These are phyloP conservation scores for Ctenicera cuprea DNA, from an alignment of 2,888 invertebrate species.

Conservation along the genomic window DNA sequence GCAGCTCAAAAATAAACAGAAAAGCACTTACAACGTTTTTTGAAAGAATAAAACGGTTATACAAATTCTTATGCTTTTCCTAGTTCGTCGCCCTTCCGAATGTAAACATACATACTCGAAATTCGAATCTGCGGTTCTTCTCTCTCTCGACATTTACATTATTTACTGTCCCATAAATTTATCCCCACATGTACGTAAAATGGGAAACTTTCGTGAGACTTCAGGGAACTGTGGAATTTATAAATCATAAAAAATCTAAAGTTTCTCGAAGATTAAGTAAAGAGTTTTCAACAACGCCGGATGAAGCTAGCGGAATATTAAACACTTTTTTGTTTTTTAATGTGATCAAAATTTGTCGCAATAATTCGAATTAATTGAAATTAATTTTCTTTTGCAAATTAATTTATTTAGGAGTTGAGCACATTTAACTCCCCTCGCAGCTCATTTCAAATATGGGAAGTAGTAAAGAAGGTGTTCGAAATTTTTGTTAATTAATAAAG, in stretches of 20 bases:
- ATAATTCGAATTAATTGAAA: too few species aligned
- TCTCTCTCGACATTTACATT: conserved; percentile 63
- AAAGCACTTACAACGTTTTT: conserved; percentile 13
- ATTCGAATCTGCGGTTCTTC: conserved; percentile 56
- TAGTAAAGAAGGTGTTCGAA: not conserved
- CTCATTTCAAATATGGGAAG: not conserved
- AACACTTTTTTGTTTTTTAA: not conserved
- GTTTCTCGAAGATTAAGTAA: conserved; percentile 46
- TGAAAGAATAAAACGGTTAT: conserved; percentile 26
- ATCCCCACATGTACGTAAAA: conserved; percentile 66
- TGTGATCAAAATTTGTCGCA: not conserved
- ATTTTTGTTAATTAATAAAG: conserved; percentile 37
- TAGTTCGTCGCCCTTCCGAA: conserved; percentile 56
- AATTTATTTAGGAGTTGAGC: not conserved
- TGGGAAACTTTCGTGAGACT: conserved; percentile 65
- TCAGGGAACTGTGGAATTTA: conserved; percentile 64
- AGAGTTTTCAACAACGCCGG: conserved; percentile 43
- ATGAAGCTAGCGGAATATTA: conserved; percentile 32
- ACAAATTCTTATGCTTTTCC: conserved; percentile 56
- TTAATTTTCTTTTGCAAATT: not conserved
- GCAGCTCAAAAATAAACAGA: conserved; percentile 4
- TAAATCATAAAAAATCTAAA: conserved; percentile 65
- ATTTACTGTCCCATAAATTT: conserved; percentile 68
- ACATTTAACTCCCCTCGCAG: not conserved
- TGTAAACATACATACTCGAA: conserved; percentile 58